Base-by-base conservation (phyloP, 1,140 invertebrate species). In the Atta cephalotes region DNA sequence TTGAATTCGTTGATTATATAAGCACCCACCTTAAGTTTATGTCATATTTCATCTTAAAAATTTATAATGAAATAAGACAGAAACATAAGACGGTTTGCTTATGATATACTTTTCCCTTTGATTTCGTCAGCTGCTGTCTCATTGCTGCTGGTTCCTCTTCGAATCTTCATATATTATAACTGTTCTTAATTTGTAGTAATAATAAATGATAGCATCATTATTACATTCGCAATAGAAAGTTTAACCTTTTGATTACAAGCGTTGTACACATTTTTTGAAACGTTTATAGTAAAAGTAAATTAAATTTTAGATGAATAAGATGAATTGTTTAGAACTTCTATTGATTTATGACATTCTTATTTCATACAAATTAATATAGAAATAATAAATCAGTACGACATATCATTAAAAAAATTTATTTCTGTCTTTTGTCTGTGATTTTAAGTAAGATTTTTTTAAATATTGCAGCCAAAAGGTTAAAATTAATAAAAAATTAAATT, bases 41-140 rank as follows among this genome's bases (percentile, higher is more conserved):
- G 94, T 94, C 94, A 95, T 95, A 95, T 95, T 95, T 95, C 95
- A 95, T 95, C 95, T 95, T 91, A 89, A 84, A 95, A 95, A 91
- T 95, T 88, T 94, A 95, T 92, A 95, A 95, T 95, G 95, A 95
- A 95, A 95, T 95, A 95, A 95, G 94, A 95, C 95, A 95, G 95
- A 95, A 95, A 95, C 94, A 95, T 95, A 94, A 95, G 95, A 95
- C 94, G 94, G 94, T 94, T 95, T 94, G 93, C 94, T 94, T 95
- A 95, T 95, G 92, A 89, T 89, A 87, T 77, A 72, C 58, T 53
- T 76, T 87, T 35, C 4, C 45, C 18, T 1, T 28, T 28, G 6
- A 45, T 16, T 60, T 18, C 9, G 14, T 9, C 14, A 12, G 70
- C 10, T 35, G 49, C 18, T 21, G 51, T 21, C 10, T 53, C 63